Evolutionary conservation across 1,140 invertebrate genomes (phyloP).

Genomic region (Pseudomyrmex concolor): DNA sequence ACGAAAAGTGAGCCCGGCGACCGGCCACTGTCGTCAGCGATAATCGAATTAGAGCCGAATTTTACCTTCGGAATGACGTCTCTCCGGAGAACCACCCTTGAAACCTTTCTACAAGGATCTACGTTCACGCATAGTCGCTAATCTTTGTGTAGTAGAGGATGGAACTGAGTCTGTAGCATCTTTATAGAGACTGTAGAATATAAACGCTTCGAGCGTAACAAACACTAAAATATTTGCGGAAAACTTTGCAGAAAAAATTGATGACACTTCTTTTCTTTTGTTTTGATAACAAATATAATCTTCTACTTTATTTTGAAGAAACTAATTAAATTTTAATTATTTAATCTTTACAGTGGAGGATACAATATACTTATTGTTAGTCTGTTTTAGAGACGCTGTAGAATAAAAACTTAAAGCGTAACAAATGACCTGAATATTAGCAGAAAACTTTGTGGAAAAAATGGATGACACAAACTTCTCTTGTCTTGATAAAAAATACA

Average conservation of each 20-base stretch:
- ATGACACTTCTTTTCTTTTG: too few species aligned
- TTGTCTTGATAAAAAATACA: too few species aligned
- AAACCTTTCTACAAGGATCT: background rate
- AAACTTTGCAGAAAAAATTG: background rate
- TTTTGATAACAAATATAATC: too few species aligned
- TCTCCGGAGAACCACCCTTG: background rate
- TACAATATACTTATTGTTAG: too few species aligned
- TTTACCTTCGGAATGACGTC: slow-evolving; percentile 9
- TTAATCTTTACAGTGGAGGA: too few species aligned
- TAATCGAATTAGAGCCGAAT: slow-evolving; percentile 60
- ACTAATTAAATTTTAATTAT: too few species aligned
- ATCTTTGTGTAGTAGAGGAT: background rate
- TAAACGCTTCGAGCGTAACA: background rate
- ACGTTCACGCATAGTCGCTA: background rate
- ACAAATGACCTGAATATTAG: too few species aligned
- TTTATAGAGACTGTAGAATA: background rate
- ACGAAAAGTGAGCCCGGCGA: slow-evolving; percentile 28
- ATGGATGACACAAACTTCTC: too few species aligned
- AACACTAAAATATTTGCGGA: background rate
- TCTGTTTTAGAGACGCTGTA: too few species aligned
- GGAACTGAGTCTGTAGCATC: background rate
- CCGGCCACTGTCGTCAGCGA: slow-evolving; percentile 41
- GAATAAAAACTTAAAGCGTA: too few species aligned
- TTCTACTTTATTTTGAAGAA: too few species aligned
- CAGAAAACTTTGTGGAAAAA: too few species aligned